These are phyloP conservation scores for Drosophila mettleri DNA, from an alignment of 2,888 invertebrate genomes.

Conservation along the genomic window DNA sequence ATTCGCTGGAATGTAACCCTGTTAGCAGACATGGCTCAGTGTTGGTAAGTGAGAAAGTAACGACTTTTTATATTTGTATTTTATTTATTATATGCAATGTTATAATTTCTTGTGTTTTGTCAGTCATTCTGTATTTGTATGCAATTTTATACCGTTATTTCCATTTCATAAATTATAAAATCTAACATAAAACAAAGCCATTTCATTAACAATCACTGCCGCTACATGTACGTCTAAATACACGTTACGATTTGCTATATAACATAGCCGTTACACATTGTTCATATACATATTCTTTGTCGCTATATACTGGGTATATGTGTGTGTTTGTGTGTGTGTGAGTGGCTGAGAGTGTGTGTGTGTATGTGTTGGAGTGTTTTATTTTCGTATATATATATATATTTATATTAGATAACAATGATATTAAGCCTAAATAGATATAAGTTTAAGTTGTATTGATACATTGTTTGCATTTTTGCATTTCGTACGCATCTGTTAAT, in stretches of 20 bases:
- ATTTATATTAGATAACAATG: conserved; percentile 77
- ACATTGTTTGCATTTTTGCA: conserved; percentile 60
- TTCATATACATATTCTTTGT: conserved; percentile 70
- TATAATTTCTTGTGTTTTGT: conserved; percentile 81
- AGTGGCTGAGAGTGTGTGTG: conserved; percentile 15
- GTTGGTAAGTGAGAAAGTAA: conserved; percentile 6
- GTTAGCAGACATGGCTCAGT: not conserved
- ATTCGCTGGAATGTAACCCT: not conserved
- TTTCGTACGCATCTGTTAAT: conserved; percentile 51
- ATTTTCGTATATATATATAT: conserved; percentile 54
- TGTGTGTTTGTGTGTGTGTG: conserved; percentile 20
- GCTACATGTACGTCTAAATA: conserved; percentile 78
- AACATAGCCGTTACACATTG: conserved; percentile 55
- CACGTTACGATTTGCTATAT: conserved; percentile 70
- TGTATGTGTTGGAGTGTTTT: conserved; percentile 31
- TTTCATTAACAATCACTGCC: conserved; percentile 83
- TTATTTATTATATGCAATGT: conserved; percentile 81
- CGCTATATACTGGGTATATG: conserved; percentile 52
- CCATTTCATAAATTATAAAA: conserved; percentile 78
- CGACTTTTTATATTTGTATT: conserved; percentile 68
- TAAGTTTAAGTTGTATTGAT: conserved; percentile 73
- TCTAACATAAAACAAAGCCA: conserved; percentile 82
- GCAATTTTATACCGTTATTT: conserved; percentile 70
- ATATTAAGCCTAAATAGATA: conserved; percentile 79
- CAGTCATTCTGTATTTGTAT: conserved; percentile 83